Percentiles rank a stretch among this genome's conserved stretches.
Conservation (phyloP, 2,797 vertebrate species). For the Myotis myotis region DNA sequence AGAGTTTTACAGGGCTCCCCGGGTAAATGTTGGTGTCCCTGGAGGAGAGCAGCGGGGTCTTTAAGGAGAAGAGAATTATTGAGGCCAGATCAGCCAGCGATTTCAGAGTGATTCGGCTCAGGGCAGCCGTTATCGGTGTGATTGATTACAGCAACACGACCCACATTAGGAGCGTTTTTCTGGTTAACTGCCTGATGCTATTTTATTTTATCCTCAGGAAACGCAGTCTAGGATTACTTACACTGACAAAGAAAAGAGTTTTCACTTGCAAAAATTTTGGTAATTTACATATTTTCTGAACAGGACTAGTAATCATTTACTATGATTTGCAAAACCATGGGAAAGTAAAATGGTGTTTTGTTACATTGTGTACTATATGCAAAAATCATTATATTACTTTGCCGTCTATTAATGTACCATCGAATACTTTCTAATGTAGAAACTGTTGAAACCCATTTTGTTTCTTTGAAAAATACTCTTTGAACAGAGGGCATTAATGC, state of each 20-base stretch:
- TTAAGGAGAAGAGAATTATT: background rate
- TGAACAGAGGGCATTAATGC: background rate
- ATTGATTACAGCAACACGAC: background rate
- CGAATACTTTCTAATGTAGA: background rate
- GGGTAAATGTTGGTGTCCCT: background rate
- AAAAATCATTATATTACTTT: background rate
- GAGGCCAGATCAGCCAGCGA: background rate
- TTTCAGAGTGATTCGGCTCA: background rate
- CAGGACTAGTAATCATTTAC: background rate
- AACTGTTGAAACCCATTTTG: conserved; percentile 29
- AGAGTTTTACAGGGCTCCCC: background rate
- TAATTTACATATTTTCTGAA: background rate
- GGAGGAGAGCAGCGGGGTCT: background rate
- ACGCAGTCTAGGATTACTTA: background rate
- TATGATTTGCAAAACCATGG: background rate
- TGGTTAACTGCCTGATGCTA: background rate
- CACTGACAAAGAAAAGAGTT: background rate
- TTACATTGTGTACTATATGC: background rate
- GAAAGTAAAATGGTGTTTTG: background rate
- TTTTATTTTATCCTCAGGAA: background rate
- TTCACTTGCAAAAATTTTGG: conserved; percentile 27
- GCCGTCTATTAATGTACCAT: background rate
- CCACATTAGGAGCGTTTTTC: background rate
- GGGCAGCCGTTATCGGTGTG: background rate
- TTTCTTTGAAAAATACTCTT: conserved; percentile 11